Evolutionary conservation across 2,797 vertebrate genomes (phyloP), one percentile per base, ranked within the genome.

Genomic region (Arnoldichthys spilopterus): DNA sequence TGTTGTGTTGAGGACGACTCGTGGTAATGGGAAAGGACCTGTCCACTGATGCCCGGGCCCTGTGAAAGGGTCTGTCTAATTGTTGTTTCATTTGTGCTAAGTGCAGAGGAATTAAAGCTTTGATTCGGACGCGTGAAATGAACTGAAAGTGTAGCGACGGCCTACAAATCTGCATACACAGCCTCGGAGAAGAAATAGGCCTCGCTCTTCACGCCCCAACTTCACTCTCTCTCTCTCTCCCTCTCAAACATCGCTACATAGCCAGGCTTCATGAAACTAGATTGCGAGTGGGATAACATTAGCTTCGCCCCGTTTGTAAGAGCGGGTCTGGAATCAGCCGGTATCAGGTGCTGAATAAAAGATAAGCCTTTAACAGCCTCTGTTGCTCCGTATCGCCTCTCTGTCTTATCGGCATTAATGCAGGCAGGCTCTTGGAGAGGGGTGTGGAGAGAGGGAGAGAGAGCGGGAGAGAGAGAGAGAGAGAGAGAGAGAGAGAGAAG

Each of bases 301-400:
- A 79, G 73, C 68, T 72, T 66, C 53, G 20, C 20, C 73, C 56
- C 68, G 71, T 82, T 37, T 82, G 70, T 76, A 58, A 77, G 73
- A 79, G 76, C 54, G 73, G 49, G 47, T 67, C 63, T 78, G 59
- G 81, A 85, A 81, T 79, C 84, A 79, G 82, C 82, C 81, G 78
- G 77, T 81, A 72, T 79, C 53, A 43, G 59, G n/a, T 53, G 30
- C 53, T 85, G 81, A 85, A 85, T 85, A 83, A 85, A 85, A 83
- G 68, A 85, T 85, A 73, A 85, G 73, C 61, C 59, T 85, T 68
- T 76, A 66, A 79, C 81, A 59, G 68, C 47, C 58, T 72, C 66
- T 72, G 63, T 26, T 74, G 73, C 78, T 77, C 76, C 62, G 40
- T 75, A 70, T 72, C 62, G 66, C 45, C 30, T 74, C 74, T 63